Percentiles rank a stretch among this genome's conserved stretches.
These are phyloP conservation scores for Parauchenoglanis punctatus DNA, from an alignment of 2,797 vertebrate species.

Conservation along the genomic window DNA sequence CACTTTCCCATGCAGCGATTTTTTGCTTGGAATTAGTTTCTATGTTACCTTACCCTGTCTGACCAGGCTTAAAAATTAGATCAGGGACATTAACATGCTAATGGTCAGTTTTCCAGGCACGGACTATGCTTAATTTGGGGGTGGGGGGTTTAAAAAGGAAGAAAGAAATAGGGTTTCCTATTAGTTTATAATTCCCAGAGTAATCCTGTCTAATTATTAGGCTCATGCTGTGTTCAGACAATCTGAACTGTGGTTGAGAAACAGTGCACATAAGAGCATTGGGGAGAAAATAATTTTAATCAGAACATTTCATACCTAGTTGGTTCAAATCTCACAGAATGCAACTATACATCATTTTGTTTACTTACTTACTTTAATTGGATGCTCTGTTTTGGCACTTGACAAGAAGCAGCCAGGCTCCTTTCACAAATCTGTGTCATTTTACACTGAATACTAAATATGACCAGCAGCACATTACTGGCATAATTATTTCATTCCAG, in stretches of 20 bases:
- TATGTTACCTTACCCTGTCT: neutral
- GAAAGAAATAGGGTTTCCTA: neutral
- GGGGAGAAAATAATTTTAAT: neutral
- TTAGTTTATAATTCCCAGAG: slow-evolving; percentile 17
- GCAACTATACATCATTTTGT: neutral
- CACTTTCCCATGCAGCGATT: neutral
- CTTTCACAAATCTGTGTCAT: neutral
- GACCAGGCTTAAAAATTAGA: slow-evolving; percentile 15
- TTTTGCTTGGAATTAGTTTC: slow-evolving; percentile 12
- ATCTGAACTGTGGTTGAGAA: neutral
- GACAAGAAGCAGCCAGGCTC: neutral
- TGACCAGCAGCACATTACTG: neutral
- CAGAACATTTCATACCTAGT: neutral
- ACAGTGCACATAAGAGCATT: neutral
- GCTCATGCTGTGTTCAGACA: neutral
- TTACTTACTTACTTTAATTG: slow-evolving; percentile 5
- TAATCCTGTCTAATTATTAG: slow-evolving; percentile 6
- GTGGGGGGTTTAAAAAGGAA: neutral
- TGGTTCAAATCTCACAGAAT: neutral
- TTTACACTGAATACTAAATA: slow-evolving; percentile 24
- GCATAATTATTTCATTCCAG: slow-evolving; percentile 7
- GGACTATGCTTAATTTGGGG: slow-evolving; percentile 5
- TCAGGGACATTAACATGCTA: slow-evolving; percentile 28
- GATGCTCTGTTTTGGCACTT: neutral
- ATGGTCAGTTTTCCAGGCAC: slow-evolving; percentile 33